These are phyloP conservation scores for Hirtodrosophila histrioides DNA, from an alignment of 2,888 invertebrate species.

Conservation along the genomic window DNA sequence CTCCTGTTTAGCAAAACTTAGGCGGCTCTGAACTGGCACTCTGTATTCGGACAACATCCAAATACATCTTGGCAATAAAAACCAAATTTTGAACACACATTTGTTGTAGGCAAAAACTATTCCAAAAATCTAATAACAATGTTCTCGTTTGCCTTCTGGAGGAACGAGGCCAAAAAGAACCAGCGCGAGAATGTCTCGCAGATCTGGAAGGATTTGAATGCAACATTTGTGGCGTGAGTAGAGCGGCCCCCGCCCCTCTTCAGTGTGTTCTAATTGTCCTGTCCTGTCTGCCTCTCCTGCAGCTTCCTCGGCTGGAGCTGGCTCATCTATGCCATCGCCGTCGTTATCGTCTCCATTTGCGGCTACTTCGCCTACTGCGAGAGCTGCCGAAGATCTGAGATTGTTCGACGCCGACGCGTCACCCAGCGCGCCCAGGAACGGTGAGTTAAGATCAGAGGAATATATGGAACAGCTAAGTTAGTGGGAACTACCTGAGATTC, in stretches of 20 bases:
- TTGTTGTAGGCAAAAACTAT: conserved; percentile 56
- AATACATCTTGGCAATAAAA: conserved; percentile 35
- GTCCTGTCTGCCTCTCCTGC: not conserved
- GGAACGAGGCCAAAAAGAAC: conserved; percentile 41
- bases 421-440: conserved; percentile 75
- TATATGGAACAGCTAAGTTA: too few species aligned
- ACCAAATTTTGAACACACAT: conserved; percentile 30
- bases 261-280: not conserved
- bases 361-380: conserved; percentile 76
- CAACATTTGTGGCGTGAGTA: conserved; percentile 66
- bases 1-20: conserved; percentile 3
- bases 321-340: conserved; percentile 76
- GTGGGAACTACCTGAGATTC: too few species aligned
- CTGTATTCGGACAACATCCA: conserved; percentile 9
- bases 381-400: conserved; percentile 60
- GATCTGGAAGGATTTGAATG: conserved; percentile 66
- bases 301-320: conserved; percentile 81
- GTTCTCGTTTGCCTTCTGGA: conserved; percentile 60
- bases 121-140: conserved; percentile 40
- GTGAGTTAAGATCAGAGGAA: conserved; percentile 42
- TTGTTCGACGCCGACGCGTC: conserved; percentile 65
- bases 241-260: not conserved
- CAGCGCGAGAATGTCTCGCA: conserved; percentile 56
- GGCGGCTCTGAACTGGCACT: conserved; percentile 21
- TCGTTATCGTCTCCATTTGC: conserved; percentile 68